phyloP scores from a whole-genome alignment of 2,888 invertebrate genomes.

The Bruchidius siliquastri region DNA sequence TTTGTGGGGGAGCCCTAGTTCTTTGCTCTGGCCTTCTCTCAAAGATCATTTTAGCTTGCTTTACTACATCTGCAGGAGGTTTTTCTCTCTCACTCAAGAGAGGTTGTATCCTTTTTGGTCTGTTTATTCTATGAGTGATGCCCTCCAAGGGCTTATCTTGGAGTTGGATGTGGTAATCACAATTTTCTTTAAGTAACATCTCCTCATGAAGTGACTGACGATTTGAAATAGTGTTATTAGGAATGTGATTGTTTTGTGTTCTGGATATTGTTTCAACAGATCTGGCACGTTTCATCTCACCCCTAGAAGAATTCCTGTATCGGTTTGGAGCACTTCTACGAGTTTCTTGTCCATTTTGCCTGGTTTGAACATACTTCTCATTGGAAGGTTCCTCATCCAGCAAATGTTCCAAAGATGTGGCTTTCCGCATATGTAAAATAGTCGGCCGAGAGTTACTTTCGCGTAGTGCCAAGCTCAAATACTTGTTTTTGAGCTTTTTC shows the following conservation, averaged over 20 bases:
- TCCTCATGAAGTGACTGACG: conserved; percentile 51
- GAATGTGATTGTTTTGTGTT: conserved; percentile 47
- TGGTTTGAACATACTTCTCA: conserved; percentile 24
- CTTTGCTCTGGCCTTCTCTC: conserved; percentile 61
- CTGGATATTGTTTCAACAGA: conserved; percentile 80
- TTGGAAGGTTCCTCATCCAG: conserved; percentile 60
- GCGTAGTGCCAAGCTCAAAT: conserved; percentile 78
- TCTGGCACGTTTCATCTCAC: conserved; percentile 75
- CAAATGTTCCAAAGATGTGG: conserved; percentile 79
- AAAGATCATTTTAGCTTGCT: conserved; percentile 78
- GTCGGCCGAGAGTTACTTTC: conserved; percentile 60
- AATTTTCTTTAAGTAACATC: conserved; percentile 45
- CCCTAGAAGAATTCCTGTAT: conserved; percentile 46
- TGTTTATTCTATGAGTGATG: conserved; percentile 40
- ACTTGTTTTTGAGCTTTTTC: conserved; percentile 79
- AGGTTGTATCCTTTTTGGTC: conserved; percentile 59
- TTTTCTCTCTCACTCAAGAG: conserved; percentile 70
- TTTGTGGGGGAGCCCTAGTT: conserved; percentile 51
- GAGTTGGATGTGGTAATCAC: conserved; percentile 20
- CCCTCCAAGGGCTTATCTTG: conserved; percentile 26
- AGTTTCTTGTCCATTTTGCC: conserved; percentile 32
- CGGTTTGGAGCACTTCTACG: conserved; percentile 39
- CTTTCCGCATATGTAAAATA: conserved; percentile 66
- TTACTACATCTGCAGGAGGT: conserved; percentile 86
- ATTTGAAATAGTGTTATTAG: conserved; percentile 19